These are phyloP conservation scores for Lacanobia wlatinum DNA, from an alignment of 2,888 invertebrate genomes.

Conservation along the genomic window DNA sequence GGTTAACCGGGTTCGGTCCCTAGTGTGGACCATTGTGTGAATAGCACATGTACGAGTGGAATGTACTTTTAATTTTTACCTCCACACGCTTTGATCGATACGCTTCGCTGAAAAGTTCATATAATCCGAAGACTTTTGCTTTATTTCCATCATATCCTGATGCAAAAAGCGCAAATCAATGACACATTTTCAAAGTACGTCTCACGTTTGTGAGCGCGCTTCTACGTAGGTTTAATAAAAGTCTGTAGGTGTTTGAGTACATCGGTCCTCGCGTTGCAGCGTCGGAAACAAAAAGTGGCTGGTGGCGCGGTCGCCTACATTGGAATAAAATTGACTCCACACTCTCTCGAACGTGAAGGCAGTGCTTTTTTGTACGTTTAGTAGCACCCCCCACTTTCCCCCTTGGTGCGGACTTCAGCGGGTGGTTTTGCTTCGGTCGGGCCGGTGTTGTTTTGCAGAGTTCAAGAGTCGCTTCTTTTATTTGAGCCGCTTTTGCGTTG, in stretches of 20 bases:
- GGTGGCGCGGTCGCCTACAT: conserved; percentile 90
- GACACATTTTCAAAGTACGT: conserved; percentile 55
- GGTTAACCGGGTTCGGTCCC: conserved; percentile 49
- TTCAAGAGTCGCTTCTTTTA: conserved; percentile 90
- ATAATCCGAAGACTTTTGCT: conserved; percentile 31
- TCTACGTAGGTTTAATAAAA: conserved; percentile 86
- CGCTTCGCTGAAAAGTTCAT: conserved; percentile 17
- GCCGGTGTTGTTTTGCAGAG: conserved; percentile 89
- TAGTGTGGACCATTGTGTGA: conserved; percentile 15
- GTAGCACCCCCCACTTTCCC: conserved; percentile 76
- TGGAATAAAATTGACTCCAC: conserved; percentile 91
- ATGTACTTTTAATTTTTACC: conserved; percentile 37
- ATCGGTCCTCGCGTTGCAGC: conserved; percentile 88
- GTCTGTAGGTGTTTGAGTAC: conserved; percentile 89
- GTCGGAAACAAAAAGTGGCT: conserved; percentile 90
- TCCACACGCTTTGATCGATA: conserved; percentile 37
- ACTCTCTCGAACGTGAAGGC: conserved; percentile 90
- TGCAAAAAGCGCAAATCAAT: conserved; percentile 56
- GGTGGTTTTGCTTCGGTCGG: conserved; percentile 90
- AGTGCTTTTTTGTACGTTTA: conserved; percentile 87
- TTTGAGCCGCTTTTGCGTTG: conserved; percentile 89
- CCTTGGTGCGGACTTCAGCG: conserved; percentile 86
- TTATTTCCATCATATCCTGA: conserved; percentile 39
- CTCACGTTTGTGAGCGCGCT: conserved; percentile 53
- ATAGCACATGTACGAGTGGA: background rate